phyloP scores from a whole-genome alignment of 2,888 invertebrate species.

The Drosophila robusta region DNA sequence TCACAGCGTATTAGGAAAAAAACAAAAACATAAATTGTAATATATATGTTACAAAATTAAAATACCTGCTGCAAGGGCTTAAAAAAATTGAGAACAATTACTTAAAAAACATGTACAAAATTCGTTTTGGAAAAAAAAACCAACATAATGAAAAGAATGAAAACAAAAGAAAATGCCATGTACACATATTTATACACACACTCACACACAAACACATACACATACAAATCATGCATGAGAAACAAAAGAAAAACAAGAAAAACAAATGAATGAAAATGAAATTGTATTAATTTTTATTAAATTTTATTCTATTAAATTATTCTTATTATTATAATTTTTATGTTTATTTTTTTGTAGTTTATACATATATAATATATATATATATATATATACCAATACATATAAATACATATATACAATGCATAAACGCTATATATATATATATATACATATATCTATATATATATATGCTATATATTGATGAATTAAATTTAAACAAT shows the following conservation, averaged over 20 bases:
- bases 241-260: slow-evolving; percentile 33
- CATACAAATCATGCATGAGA: slow-evolving; percentile 38
- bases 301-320: slow-evolving; percentile 78
- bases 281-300: slow-evolving; percentile 77
- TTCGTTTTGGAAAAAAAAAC: slow-evolving; percentile 42
- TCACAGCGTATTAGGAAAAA: slow-evolving; percentile 27
- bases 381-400: slow-evolving; percentile 41
- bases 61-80: slow-evolving; percentile 6
- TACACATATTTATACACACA: slow-evolving; percentile 64
- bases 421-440: slow-evolving; percentile 36
- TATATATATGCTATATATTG: slow-evolving; percentile 39
- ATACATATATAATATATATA: slow-evolving; percentile 47
- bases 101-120: slow-evolving; percentile 64
- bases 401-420: slow-evolving; percentile 22
- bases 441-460: slow-evolving; percentile 43
- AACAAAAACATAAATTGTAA: slow-evolving; percentile 11
- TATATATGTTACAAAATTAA: slow-evolving; percentile 1
- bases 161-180: slow-evolving; percentile 60
- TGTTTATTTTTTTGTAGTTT: slow-evolving; percentile 69
- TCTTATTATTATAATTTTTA: slow-evolving; percentile 72
- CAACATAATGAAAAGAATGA: slow-evolving; percentile 15
- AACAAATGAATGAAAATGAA: slow-evolving; percentile 53
- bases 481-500: slow-evolving; percentile 59
- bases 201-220: slow-evolving; percentile 32
- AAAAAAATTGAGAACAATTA: slow-evolving; percentile 21